Evolutionary conservation across 2,888 invertebrate genomes (phyloP), one percentile per base, ranked within the genome.

Genomic region (Artemia sinica): DNA sequence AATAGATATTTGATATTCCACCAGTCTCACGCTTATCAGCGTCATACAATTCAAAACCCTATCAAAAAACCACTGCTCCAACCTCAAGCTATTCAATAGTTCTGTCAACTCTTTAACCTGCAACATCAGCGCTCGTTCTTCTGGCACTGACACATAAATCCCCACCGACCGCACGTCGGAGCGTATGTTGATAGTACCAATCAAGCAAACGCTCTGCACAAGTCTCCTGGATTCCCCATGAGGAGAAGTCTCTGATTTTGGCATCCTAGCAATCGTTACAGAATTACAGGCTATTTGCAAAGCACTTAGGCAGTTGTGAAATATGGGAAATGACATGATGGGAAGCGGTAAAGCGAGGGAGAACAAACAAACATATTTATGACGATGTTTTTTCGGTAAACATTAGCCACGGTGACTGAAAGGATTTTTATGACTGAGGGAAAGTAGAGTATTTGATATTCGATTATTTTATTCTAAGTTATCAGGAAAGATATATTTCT

Each of bases 241-340:
- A n/a, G 58, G 58, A n/a, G 58, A 58, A 58, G 58, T 58, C 58
- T 58, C 58, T 58, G 58, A 18, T 18, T n/a, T 18, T 58, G 58
- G 58, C 58, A 58, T n/a, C 14, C 14, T 58, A 18, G 58, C 18
- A 58, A 58, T 58, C 58, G 58, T 58, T 58, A 58, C 18, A 18
- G 58, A 58, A 58, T 58, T 58, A 58, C 58, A 14, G 58, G 58
- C 58, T 58, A 58, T 58, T 58, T 58, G 58, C 58, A 58, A 58
- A 58, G 58, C 58, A 58, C 58, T 58, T 58, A 58, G n/a, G 58
- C 18, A 18, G 58, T 58, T 58, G 58, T 58, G 58, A 58, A 58
- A 58, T 58, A 58, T 58, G 58, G 58, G 58, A 58, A 58, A 58
- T 10, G 58, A 14, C 58, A 18, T 58, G 58, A 18, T n/a, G 58